A percentile compares a stretch with the other conserved stretches of the same genome.
Evolutionary conservation across 2,113 vertebrate genomes (phyloP).

Genomic region (Malurus elegans): DNA sequence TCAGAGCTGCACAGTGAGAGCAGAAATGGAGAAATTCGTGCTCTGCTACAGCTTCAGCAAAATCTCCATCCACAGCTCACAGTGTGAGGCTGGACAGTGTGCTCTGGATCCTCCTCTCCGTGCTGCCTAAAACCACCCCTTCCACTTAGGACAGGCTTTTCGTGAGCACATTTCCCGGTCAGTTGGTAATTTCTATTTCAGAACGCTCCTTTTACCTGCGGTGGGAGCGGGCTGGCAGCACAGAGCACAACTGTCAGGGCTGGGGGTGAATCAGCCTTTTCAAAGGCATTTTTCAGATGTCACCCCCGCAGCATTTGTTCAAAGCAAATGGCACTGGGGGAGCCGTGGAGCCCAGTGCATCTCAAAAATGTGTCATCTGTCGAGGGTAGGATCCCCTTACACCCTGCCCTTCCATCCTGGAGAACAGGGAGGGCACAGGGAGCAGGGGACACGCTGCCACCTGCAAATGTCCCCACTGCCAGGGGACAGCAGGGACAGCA

Average conservation of each 20-base stretch:
- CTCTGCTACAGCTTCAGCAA: neutral
- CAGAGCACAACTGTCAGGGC: conserved; percentile 31
- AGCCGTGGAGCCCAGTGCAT: neutral
- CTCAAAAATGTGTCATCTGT: conserved; percentile 61
- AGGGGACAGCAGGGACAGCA: too few relatives aligned
- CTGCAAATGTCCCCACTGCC: neutral
- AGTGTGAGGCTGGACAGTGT: neutral
- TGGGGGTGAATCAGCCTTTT: conserved; percentile 14
- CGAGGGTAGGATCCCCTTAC: neutral
- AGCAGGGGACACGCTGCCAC: conserved; percentile 19
- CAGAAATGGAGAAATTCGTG: neutral
- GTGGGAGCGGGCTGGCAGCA: neutral
- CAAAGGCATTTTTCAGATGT: conserved; percentile 57
- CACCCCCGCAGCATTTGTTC: conserved; percentile 49
- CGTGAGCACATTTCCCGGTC: neutral
- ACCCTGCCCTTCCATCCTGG: too few relatives aligned
- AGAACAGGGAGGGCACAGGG: neutral
- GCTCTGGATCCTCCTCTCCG: neutral
- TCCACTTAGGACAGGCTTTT: neutral
- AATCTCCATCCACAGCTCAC: neutral
- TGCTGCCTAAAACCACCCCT: neutral
- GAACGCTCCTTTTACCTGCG: conserved; percentile 2
- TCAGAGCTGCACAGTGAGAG: neutral
- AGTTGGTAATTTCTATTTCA: neutral
- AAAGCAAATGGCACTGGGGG: conserved; percentile 53